These are phyloP conservation scores for Hippocampus zosterae DNA, from an alignment of 2,113 vertebrate species.

Conservation along the genomic window DNA sequence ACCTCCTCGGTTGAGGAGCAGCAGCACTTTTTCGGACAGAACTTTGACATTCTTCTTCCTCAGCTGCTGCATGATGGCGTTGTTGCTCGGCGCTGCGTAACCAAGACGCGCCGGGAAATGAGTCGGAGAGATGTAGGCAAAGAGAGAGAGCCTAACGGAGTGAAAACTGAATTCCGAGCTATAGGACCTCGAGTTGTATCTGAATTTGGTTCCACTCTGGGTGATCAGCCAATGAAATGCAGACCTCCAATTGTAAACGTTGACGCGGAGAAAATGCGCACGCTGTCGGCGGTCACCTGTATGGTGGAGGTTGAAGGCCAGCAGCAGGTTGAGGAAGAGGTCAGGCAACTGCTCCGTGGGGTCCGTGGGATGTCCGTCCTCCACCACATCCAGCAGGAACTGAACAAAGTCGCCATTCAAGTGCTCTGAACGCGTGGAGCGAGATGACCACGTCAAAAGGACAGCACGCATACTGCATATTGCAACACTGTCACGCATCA, in stretches of 20 bases:
- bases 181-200: not conserved
- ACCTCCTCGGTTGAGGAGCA: constrained; percentile 95
- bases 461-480: not conserved
- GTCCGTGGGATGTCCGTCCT: constrained; percentile 89
- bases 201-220: too few species aligned
- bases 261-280: too few species aligned
- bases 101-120: not conserved
- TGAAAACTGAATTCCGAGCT: too few species aligned
- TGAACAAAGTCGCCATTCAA: constrained; percentile 87
- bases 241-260: too few species aligned
- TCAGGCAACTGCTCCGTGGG: constrained; percentile 91
- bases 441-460: not conserved
- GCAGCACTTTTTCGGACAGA: constrained; percentile 89
- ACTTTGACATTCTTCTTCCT: constrained; percentile 88
- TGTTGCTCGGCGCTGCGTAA: constrained; percentile 81
- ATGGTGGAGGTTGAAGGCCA: constrained; percentile 94
- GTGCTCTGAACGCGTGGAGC: constrained; percentile 77
- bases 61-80: constrained; percentile 88
- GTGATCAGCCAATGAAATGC: too few species aligned
- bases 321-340: constrained; percentile 86
- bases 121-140: not conserved
- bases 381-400: constrained; percentile 88
- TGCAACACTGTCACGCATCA: not conserved
- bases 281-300: constrained; percentile 68
- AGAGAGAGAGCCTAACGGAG: too few species aligned